phyloP scores from a whole-genome alignment of 2,113 vertebrate species.

The Lates calcarifer region DNA sequence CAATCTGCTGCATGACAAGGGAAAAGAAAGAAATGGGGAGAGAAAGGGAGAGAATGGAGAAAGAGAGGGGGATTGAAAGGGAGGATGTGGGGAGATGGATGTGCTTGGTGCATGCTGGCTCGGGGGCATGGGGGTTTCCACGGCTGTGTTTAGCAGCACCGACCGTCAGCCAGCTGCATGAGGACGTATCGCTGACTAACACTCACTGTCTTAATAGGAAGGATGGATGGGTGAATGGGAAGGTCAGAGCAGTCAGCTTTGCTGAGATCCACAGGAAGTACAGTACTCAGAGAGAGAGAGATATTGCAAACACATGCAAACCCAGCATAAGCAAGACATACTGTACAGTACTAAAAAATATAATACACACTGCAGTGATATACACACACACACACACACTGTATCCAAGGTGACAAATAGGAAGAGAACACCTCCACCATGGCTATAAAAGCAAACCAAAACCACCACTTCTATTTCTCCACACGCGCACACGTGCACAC shows the following conservation, averaged over 20 bases:
- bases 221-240: conserved; percentile 37
- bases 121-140: conserved; percentile 46
- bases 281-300: conserved; percentile 27
- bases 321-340: not conserved
- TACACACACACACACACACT: not conserved
- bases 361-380: conserved; percentile 4
- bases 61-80: conserved; percentile 6
- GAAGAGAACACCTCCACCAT: conserved; percentile 1
- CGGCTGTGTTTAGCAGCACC: not conserved
- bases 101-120: conserved; percentile 34
- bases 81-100: conserved; percentile 39
- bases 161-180: not conserved
- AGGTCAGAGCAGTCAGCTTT: conserved; percentile 50
- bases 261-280: conserved; percentile 55
- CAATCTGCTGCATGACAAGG: conserved; percentile 55
- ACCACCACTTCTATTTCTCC: not conserved
- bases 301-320: conserved; percentile 18
- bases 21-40: conserved; percentile 18
- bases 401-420: not conserved
- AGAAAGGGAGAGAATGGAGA: conserved; percentile 1
- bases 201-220: conserved; percentile 45
- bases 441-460: conserved; percentile 10
- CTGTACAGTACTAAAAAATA: not conserved
- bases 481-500: not conserved
- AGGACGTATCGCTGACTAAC: conserved; percentile 28